Base-by-base conservation (phyloP, 2,888 invertebrate genomes). In the Rhynchonema sp. region DNA sequence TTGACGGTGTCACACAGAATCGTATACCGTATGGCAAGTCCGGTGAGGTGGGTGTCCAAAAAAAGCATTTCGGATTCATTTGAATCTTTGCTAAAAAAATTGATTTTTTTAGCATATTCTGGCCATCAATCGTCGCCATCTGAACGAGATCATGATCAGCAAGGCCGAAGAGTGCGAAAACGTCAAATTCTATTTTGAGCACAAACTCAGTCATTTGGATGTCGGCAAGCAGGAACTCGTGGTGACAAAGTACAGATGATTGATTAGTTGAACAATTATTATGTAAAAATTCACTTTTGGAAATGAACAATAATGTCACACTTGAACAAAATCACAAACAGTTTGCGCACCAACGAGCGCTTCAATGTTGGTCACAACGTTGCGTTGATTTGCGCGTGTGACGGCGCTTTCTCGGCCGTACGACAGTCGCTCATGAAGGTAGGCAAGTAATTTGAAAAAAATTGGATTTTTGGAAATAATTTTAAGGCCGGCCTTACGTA, bases 331-430 rank as follows among this genome's bases (percentile, higher is more conserved):
- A n/a, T n/a, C n/a, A n/a, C n/a, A n/a, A n/a, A n/a, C n/a, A n/a
- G n/a, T n/a, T n/a, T n/a, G n/a, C n/a, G n/a, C n/a, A n/a, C n/a
- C n/a, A n/a, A n/a, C n/a, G n/a, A n/a, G n/a, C n/a, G n/a, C n/a
- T n/a, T n/a, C n/a, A n/a, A n/a, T n/a, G n/a, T n/a, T n/a, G n/a
- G n/a, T n/a, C n/a, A 38, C 17, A 17, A 38, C 6, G 38, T 38
- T 6, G 38, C 6, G 9, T 75, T 96, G 57, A 81, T 96, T 46
- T 81, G 96, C 13, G 96, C 94, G 0, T 70, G 72, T 59, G 96
- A 98, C 75, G 98, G 96, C 0, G 96, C 96, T 0, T 87, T 84
- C 72, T 96, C 96, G 22, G 77, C 83, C 0, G 80, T 96, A 1
- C 80, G 96, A 9, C 81, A 82, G 66, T 80, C 82, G 53, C 82